phyloP scores from a whole-genome alignment of 2,888 invertebrate genomes.

The Pelosia muscerda region DNA sequence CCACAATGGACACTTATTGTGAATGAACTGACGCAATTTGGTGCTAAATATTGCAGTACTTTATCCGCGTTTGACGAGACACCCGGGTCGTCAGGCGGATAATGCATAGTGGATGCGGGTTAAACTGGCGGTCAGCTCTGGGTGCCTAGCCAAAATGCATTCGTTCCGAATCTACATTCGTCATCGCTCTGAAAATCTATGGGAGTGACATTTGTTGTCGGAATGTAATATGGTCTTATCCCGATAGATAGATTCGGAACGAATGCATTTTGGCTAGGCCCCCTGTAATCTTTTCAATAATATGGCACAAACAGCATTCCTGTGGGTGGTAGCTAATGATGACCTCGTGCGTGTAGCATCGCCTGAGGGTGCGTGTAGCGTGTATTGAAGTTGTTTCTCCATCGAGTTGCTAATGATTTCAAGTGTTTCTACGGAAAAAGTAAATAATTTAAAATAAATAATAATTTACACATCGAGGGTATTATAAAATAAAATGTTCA shows the following conservation, averaged over 20 bases:
- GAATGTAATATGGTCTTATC: no score
- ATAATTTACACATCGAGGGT: no score
- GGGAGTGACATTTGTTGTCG: no score
- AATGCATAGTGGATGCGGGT: neutral
- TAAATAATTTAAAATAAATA: neutral
- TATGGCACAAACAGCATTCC: neutral
- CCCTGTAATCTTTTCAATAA: neutral
- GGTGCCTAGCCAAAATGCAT: no score
- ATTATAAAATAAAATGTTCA: no score
- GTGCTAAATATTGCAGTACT: neutral
- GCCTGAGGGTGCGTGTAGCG: neutral
- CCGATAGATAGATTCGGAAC: no score
- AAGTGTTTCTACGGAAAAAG: neutral
- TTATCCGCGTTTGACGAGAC: neutral
- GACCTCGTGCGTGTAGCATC: neutral
- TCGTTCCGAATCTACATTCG: no score
- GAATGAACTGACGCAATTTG: neutral
- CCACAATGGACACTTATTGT: slow-evolving; percentile 4
- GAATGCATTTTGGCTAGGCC: no score
- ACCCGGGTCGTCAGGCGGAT: no score
- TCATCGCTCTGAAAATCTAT: no score
- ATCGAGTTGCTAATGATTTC: neutral
- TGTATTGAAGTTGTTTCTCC: neutral
- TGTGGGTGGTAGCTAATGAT: neutral
- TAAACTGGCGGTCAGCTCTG: neutral